Percentiles rank a stretch among this genome's conserved stretches.
Evolutionary conservation across 2,113 vertebrate species (phyloP).

Genomic region (Hymenochirus boettgeri): DNA sequence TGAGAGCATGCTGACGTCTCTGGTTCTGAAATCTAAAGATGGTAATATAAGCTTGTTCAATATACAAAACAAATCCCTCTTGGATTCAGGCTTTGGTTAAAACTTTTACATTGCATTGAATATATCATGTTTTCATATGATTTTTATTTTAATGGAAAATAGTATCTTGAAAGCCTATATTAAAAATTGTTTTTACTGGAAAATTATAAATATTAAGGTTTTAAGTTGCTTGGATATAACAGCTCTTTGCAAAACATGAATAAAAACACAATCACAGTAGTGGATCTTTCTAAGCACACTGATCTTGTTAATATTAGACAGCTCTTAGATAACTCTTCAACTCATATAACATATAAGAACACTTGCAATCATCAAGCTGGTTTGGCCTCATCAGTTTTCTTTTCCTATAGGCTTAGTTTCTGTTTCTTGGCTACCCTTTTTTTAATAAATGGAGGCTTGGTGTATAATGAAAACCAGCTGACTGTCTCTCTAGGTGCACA

Average conservation of each 20-base stretch:
- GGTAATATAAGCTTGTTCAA: constrained; percentile 8
- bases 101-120: constrained; percentile 17
- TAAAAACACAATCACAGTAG: constrained; percentile 38
- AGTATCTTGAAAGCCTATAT: constrained; percentile 28
- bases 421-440: constrained; percentile 70
- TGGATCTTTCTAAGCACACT: constrained; percentile 26
- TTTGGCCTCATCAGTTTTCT: constrained; percentile 46
- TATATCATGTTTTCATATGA: constrained; percentile 20
- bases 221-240: constrained; percentile 31
- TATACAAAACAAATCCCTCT: constrained; percentile 13
- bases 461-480: constrained; percentile 84
- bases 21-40: neutral
- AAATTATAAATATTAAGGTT: constrained; percentile 24
- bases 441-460: constrained; percentile 73
- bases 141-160: constrained; percentile 7
- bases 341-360: constrained; percentile 46
- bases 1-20: neutral
- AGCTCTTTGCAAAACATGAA: constrained; percentile 22
- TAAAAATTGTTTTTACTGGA: constrained; percentile 28
- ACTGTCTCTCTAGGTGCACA: constrained; percentile 72
- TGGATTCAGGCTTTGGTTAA: constrained; percentile 14
- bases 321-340: constrained; percentile 52
- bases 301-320: constrained; percentile 46
- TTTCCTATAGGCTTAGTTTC: constrained; percentile 59
- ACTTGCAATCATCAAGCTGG: constrained; percentile 59